Conservation (phyloP, 1,140 invertebrate species). For the Ceratina australensis region DNA sequence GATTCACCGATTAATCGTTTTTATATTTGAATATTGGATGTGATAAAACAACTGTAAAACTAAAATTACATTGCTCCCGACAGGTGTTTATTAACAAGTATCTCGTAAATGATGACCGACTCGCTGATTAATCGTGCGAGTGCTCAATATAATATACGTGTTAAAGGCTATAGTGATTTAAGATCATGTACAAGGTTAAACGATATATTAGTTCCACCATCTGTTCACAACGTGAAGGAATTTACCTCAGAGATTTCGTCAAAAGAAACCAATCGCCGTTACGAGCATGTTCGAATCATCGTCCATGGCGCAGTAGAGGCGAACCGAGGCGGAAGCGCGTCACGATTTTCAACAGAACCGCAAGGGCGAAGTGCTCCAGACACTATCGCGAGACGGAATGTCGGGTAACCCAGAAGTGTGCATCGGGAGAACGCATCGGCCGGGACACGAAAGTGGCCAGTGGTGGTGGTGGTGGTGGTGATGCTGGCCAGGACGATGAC, state of each 20-base stretch:
- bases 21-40: too few relatives aligned
- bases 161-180: too few relatives aligned
- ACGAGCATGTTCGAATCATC: slow-evolving; percentile 13
- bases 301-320: slow-evolving; percentile 26
- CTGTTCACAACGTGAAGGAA: neutral
- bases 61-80: too few relatives aligned
- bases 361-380: slow-evolving; percentile 48
- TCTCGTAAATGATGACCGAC: too few relatives aligned
- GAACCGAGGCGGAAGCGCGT: neutral
- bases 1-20: too few relatives aligned
- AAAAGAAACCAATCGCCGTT: slow-evolving; percentile 25
- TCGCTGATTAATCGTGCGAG: too few relatives aligned
- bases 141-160: too few relatives aligned
- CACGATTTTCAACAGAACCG: neutral
- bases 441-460: slow-evolving; percentile 32
- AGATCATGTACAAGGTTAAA: too few relatives aligned
- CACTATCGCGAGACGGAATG: slow-evolving; percentile 60
- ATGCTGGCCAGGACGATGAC: slow-evolving; percentile 18
- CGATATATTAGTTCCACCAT: neutral
- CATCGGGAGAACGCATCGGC: slow-evolving; percentile 36
- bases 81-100: too few relatives aligned
- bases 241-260: slow-evolving; percentile 48
- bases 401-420: slow-evolving; percentile 45
- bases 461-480: slow-evolving; percentile 45
- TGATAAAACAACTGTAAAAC: too few relatives aligned